phyloP scores from a whole-genome alignment of 2,888 invertebrate genomes.

The Scaptomyza flava region DNA sequence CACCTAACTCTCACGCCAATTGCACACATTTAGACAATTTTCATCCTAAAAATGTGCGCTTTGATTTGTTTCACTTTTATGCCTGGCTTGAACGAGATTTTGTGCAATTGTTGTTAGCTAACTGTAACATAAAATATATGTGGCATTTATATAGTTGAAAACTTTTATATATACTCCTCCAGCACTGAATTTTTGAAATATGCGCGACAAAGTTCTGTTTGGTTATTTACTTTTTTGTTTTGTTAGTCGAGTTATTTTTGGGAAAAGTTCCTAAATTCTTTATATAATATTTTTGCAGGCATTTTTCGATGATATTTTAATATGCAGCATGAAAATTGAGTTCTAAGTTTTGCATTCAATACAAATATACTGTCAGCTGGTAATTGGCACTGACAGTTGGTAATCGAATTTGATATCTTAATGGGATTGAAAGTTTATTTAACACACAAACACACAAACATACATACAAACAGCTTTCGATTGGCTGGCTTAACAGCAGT shows the following conservation, averaged over 20 bases:
- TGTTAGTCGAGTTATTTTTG: neutral
- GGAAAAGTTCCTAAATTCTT: neutral
- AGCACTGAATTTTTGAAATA: constrained; percentile 39
- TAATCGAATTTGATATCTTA: constrained; percentile 9
- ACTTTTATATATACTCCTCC: too few species aligned
- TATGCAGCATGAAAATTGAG: constrained; percentile 11
- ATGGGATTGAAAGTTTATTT: constrained; percentile 1
- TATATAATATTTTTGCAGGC: neutral
- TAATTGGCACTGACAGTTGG: constrained; percentile 6
- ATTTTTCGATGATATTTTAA: constrained; percentile 2
- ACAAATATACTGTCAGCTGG: constrained; percentile 2
- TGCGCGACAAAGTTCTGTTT: constrained; percentile 18
- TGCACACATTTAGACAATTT: constrained; percentile 67
- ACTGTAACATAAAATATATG: constrained; percentile 3
- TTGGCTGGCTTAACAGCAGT: neutral
- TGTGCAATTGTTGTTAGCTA: constrained; percentile 41
- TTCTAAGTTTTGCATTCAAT: constrained; percentile 8
- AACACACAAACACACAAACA: neutral
- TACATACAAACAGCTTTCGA: neutral
- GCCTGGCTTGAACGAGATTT: constrained; percentile 11
- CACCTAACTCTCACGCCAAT: constrained; percentile 15
- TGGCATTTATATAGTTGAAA: neutral
- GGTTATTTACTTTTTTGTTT: neutral
- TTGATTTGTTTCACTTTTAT: constrained; percentile 51
- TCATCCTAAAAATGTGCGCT: constrained; percentile 47